Conservation (phyloP, 2,797 vertebrate species). For the Myripristis murdjan region DNA sequence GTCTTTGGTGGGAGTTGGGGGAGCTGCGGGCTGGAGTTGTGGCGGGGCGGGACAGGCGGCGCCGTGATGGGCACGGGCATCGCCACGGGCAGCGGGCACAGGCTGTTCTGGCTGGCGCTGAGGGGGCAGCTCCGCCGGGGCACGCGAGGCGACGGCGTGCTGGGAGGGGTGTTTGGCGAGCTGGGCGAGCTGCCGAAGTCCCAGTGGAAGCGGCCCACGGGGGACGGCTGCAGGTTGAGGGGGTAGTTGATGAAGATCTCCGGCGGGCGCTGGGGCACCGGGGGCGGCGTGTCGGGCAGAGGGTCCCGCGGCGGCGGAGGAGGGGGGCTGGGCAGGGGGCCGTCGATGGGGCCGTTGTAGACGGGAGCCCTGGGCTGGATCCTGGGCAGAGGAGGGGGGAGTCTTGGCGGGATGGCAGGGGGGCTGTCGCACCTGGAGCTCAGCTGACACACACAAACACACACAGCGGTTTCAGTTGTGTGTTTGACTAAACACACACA, state of each 20-base stretch:
- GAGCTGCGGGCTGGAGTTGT: slow-evolving; percentile 92
- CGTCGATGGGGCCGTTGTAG: slow-evolving; percentile 85
- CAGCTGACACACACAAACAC: slow-evolving; percentile 76
- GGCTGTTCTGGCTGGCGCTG: slow-evolving; percentile 89
- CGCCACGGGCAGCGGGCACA: slow-evolving; percentile 79
- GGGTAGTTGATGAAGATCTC: slow-evolving; percentile 98
- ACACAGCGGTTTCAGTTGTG: neutral
- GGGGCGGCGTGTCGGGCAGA: slow-evolving; percentile 92
- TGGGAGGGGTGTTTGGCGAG: slow-evolving; percentile 88
- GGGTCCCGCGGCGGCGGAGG: slow-evolving; percentile 90
- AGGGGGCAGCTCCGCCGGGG: slow-evolving; percentile 88
- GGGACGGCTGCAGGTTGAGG: slow-evolving; percentile 91
- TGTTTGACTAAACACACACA: neutral
- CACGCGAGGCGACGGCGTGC: slow-evolving; percentile 89
- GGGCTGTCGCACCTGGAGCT: slow-evolving; percentile 89
- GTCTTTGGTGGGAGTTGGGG: slow-evolving; percentile 99
- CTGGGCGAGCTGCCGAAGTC: slow-evolving; percentile 91
- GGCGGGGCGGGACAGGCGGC: slow-evolving; percentile 93
- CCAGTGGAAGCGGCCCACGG: slow-evolving; percentile 91
- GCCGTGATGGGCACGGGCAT: slow-evolving; percentile 79
- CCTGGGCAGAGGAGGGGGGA: slow-evolving; percentile 89
- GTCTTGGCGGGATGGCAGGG: slow-evolving; percentile 94
- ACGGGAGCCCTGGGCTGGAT: slow-evolving; percentile 88
- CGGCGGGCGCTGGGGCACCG: slow-evolving; percentile 91
- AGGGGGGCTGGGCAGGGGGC: slow-evolving; percentile 92